Base-by-base conservation (phyloP, 2,113 vertebrate species). In the Brachirus orientalis region DNA sequence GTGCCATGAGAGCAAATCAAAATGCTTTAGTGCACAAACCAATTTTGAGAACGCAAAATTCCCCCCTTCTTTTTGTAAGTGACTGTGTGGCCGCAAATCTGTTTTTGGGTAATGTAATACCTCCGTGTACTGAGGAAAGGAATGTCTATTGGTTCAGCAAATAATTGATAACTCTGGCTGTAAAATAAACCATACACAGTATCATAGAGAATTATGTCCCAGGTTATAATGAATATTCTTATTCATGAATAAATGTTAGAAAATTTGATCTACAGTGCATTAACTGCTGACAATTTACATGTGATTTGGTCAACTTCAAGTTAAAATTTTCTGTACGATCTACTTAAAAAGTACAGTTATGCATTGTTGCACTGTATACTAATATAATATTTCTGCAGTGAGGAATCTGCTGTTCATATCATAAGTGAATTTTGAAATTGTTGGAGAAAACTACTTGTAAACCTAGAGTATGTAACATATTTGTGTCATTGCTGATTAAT, bases 1-100 rank as follows among this genome's bases (percentile, higher is more conserved):
- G 75, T 63, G 86, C 89, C 88, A 89, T 38, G 2, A 75, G 68
- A 65, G 60, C 75, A 36, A 83, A 88, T 90, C 85, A 66, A 75
- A 76, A 67, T 51, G 69, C 74, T 82, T 82, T 78, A 47, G 57
- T 84, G 65, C 12, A 14, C 22, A 84, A 79, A n/a, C n/a, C n/a
- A 83, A 85, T 36, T 71, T 80, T 58, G 50, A 28, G 28, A 65
- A 52, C 55, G 67, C 9, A 43, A 43, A 43, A 54, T 35, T 16
- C 46, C 54, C 61, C 7, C 40, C 18, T 46, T 38, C 20, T n/a
- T 20, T 36, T 28, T 47, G 4, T 54, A 22, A 36, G 4, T 54
- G 44, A 56, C 1, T 53, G 22, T 51, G 41, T 58, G 52, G 3
- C 28, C 72, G 38, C 51, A 59, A 11, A 6, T 28, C 28, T 4